These are phyloP conservation scores for Buceros bicornis DNA, from an alignment of 2,797 vertebrate species.

Conservation along the genomic window DNA sequence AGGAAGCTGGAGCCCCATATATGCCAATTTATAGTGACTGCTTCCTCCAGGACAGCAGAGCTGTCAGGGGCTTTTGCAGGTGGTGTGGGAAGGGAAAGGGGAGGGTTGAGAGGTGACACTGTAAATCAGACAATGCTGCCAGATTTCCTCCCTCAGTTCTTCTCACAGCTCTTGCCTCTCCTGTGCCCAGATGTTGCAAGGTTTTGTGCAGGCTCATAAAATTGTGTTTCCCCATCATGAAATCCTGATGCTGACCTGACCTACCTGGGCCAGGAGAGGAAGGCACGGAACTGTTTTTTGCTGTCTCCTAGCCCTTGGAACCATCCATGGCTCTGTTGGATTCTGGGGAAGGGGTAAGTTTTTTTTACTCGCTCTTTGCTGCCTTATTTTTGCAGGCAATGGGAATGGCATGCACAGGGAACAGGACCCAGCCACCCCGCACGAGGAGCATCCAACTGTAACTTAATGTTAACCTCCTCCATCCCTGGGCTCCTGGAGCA, in stretches of 20 bases:
- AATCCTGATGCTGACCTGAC: accelerated
- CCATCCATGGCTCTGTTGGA: neutral
- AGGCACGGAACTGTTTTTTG: neutral
- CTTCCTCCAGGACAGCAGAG: neutral
- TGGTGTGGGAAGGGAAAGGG: neutral
- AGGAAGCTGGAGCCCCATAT: neutral
- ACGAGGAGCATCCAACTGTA: neutral
- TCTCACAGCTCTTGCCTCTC: neutral
- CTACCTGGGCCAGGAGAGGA: accelerated
- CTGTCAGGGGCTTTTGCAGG: neutral
- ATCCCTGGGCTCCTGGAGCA: neutral
- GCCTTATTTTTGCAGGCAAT: neutral
- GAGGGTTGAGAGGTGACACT: neutral
- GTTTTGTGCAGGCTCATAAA: neutral
- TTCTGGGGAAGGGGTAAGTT: neutral
- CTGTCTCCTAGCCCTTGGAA: neutral
- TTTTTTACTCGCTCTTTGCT: neutral
- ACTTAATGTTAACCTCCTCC: accelerated
- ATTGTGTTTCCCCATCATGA: accelerated
- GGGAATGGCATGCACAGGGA: neutral
- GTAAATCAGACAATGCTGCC: neutral
- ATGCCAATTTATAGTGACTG: neutral
- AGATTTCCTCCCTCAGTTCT: neutral
- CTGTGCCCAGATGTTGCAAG: neutral
- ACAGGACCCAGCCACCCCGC: neutral